Percentiles rank a stretch among this genome's conserved stretches.
Conservation (phyloP, 2,888 invertebrate genomes). For the Synanthedon vespiformis region DNA sequence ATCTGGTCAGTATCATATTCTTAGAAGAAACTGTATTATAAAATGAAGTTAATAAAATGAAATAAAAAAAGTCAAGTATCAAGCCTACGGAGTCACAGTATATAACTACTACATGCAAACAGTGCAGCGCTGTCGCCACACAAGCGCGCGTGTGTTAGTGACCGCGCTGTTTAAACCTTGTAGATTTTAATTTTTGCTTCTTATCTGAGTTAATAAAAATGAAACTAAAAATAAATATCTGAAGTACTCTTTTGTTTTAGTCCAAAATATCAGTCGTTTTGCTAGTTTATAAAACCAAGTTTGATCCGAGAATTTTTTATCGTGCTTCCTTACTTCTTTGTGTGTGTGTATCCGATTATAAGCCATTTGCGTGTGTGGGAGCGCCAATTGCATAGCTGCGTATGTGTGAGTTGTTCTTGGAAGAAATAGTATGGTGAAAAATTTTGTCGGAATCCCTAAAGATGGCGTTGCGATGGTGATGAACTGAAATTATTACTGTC, state of each 20-base stretch:
- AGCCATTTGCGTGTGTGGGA: constrained; percentile 29
- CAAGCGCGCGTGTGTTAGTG: constrained; percentile 34
- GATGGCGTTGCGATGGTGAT: constrained; percentile 58
- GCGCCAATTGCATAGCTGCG: constrained; percentile 6
- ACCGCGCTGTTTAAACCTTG: constrained; percentile 56
- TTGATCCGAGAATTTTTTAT: constrained; percentile 59
- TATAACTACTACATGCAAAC: constrained; percentile 34
- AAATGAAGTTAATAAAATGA: too few species aligned
- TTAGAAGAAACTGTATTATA: too few species aligned
- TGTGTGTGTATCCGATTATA: constrained; percentile 68
- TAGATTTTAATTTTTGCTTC: constrained; percentile 50
- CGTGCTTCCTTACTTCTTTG: constrained; percentile 57
- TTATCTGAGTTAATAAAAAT: constrained; percentile 33
- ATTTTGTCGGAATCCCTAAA: constrained; percentile 59
- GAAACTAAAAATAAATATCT: too few species aligned
- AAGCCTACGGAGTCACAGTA: constrained; percentile 29
- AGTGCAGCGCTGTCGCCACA: constrained; percentile 44
- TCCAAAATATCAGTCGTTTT: constrained; percentile 22
- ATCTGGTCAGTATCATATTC: too few species aligned
- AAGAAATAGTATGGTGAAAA: constrained; percentile 67
- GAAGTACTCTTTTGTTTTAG: too few species aligned
- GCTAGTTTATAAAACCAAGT: neutral
- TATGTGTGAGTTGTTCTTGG: constrained; percentile 40
- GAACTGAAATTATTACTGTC: constrained; percentile 42
- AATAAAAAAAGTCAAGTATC: constrained; percentile 13